A percentile compares a stretch with the other conserved stretches of the same genome.
Evolutionary conservation across 2,797 vertebrate genomes (phyloP).

Genomic region (Anguilla megastoma): DNA sequence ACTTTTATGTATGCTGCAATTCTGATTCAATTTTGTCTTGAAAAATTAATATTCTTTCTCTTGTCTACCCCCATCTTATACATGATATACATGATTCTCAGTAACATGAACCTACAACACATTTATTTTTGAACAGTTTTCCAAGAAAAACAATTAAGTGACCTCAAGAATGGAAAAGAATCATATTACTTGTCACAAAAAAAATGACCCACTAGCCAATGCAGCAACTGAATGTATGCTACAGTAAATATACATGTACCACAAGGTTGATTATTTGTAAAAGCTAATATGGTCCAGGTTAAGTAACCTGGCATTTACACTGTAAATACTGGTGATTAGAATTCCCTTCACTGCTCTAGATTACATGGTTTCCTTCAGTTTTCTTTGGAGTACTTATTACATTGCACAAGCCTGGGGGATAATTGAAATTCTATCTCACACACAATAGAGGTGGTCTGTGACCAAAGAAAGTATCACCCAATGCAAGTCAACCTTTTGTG

Average conservation of each 20-base stretch:
- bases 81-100: neutral
- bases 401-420: neutral
- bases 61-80: neutral
- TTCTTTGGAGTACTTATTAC: neutral
- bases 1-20: neutral
- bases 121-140: neutral
- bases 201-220: too few species aligned
- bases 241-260: neutral
- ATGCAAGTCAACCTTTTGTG: constrained; percentile 7
- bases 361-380: neutral
- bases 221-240: too few species aligned
- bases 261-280: neutral
- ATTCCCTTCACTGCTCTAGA: neutral
- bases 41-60: neutral
- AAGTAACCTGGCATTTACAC: neutral
- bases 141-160: neutral
- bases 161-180: neutral
- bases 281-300: neutral
- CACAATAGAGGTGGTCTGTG: neutral
- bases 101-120: neutral
- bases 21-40: neutral
- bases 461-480: neutral
- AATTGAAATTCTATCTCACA: constrained; percentile 11
- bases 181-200: neutral
- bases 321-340: neutral